Evolutionary conservation across 1,140 invertebrate species (phyloP).

Genomic region (Penaeus vannamei): DNA sequence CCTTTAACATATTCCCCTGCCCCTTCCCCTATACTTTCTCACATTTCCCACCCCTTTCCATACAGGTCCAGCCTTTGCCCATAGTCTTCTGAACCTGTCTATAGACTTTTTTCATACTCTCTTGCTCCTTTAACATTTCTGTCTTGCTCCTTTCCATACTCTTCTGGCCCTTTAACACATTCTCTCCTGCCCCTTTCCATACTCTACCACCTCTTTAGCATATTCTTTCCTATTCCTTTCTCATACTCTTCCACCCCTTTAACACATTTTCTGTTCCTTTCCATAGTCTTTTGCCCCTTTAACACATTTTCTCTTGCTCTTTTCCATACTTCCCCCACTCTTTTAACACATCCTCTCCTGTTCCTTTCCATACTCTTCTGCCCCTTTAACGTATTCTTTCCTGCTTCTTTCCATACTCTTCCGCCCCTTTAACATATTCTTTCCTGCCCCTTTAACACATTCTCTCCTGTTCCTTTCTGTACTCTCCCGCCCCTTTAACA

Average conservation of each 20-base stretch:
- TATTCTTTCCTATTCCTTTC: not conserved
- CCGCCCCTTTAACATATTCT: not conserved
- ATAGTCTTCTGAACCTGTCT: too few species aligned
- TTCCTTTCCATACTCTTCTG: not conserved
- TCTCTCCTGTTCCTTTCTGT: not conserved
- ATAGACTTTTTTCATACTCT: not conserved
- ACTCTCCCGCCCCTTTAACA: too few species aligned
- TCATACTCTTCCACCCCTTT: not conserved
- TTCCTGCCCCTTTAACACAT: too few species aligned
- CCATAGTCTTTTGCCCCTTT: not conserved
- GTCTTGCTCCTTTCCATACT: not conserved
- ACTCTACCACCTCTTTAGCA: too few species aligned
- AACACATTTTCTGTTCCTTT: not conserved
- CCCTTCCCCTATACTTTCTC: too few species aligned
- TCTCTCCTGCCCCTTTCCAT: too few species aligned
- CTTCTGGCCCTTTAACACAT: too few species aligned
- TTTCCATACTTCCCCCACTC: too few species aligned
- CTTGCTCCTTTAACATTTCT: not conserved
- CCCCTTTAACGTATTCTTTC: not conserved
- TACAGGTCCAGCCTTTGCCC: not conserved
- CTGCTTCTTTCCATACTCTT: not conserved
- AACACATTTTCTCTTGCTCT: not conserved
- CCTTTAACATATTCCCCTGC: too few species aligned
- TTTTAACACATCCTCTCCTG: too few species aligned
- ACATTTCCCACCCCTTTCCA: not conserved